Percentiles rank a stretch among this genome's conserved stretches.
phyloP scores from a whole-genome alignment of 2,888 invertebrate species.

The Aethes cnicana region DNA sequence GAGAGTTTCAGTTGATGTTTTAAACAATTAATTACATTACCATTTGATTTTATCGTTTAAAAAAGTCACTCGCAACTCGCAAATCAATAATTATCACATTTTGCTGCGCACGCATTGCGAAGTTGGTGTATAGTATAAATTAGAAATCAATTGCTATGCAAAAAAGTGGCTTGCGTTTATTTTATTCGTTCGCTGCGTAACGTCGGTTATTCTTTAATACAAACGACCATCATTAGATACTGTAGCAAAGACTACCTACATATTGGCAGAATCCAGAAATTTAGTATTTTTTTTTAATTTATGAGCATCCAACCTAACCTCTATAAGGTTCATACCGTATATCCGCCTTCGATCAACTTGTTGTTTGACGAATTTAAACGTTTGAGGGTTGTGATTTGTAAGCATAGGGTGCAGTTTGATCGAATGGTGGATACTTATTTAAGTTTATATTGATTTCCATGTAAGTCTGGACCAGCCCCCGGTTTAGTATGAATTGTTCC shows the following conservation, averaged over 20 bases:
- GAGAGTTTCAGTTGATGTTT: too few species aligned
- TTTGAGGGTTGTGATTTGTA: constrained; percentile 29
- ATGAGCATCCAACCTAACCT: too few species aligned
- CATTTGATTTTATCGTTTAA: too few species aligned
- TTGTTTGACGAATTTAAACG: constrained; percentile 31
- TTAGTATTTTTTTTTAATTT: constrained; percentile 24
- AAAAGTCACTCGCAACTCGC: too few species aligned
- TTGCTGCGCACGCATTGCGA: background rate
- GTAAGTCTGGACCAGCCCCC: constrained; percentile 29
- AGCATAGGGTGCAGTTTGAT: constrained; percentile 22
- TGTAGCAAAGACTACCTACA: too few species aligned
- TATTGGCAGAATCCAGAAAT: too few species aligned
- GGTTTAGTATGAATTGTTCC: constrained; percentile 71
- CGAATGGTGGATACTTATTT: constrained; percentile 17
- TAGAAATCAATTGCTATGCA: background rate
- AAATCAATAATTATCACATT: too few species aligned
- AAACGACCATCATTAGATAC: too few species aligned
- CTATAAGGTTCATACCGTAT: background rate
- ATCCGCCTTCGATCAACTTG: constrained; percentile 21
- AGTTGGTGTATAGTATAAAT: background rate
- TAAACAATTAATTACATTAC: too few species aligned
- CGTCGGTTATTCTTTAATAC: too few species aligned
- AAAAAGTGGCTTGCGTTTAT: too few species aligned
- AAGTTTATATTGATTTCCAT: background rate
- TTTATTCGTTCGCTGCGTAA: too few species aligned